phyloP scores from a whole-genome alignment of 2,797 vertebrate species.

The Rachycentron canadum region DNA sequence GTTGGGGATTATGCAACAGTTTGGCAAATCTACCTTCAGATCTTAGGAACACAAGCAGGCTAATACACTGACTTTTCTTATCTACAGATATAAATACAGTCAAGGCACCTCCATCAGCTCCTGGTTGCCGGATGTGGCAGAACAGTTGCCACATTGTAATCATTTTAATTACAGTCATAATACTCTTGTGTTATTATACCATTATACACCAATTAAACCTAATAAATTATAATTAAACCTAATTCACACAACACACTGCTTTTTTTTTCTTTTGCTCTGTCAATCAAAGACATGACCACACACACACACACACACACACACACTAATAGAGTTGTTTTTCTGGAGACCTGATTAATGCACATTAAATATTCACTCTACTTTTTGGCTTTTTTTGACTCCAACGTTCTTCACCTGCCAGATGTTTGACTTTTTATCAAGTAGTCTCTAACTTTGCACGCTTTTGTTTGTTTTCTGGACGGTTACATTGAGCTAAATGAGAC shows the following conservation, averaged over 20 bases:
- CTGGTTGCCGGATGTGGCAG: slow-evolving; percentile 11
- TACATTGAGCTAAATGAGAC: no score
- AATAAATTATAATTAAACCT: slow-evolving; percentile 9
- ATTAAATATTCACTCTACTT: neutral
- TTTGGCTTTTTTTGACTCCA: neutral
- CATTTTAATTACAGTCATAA: slow-evolving; percentile 19
- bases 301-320: no score
- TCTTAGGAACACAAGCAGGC: slow-evolving; percentile 14
- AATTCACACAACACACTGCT: neutral
- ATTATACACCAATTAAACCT: slow-evolving; percentile 4
- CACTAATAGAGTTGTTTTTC: neutral
- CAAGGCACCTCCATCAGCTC: neutral
- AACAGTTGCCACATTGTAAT: slow-evolving; percentile 27
- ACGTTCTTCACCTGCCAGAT: neutral
- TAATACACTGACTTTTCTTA: slow-evolving; percentile 13
- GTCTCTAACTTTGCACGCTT: neutral
- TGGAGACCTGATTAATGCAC: neutral
- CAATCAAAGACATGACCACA: neutral
- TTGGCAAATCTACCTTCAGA: slow-evolving; percentile 25
- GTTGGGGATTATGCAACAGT: slow-evolving; percentile 45
- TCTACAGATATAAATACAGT: neutral
- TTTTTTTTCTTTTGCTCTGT: slow-evolving; percentile 6
- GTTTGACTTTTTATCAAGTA: neutral
- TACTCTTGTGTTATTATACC: slow-evolving; percentile 10
- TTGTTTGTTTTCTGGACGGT: no score